Evolutionary conservation across 1,140 invertebrate species (phyloP).

Genomic region (Acromyrmex charruanus): DNA sequence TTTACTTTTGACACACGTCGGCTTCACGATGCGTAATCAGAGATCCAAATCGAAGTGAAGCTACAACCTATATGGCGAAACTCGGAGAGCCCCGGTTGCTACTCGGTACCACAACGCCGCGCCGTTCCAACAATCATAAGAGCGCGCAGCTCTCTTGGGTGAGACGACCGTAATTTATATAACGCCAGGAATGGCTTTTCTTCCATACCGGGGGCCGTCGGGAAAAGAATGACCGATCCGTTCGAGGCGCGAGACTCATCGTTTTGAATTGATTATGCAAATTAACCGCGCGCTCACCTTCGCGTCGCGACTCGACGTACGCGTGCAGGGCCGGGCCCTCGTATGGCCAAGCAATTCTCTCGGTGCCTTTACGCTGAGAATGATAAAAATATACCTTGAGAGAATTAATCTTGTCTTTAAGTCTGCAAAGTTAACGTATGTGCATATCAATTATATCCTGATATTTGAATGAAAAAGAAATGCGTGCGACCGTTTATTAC

Average conservation of each 20-base stretch:
- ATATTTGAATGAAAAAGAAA: slow-evolving; percentile 15
- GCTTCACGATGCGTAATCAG: slow-evolving; percentile 25
- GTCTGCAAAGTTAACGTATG: slow-evolving; percentile 19
- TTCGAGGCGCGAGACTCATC: slow-evolving; percentile 57
- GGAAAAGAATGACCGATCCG: slow-evolving; percentile 60
- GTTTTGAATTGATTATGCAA: slow-evolving; percentile 65
- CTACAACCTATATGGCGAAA: background rate
- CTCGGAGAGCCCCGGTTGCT: slow-evolving; percentile 11
- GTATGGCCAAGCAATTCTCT: background rate
- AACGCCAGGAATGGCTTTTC: slow-evolving; percentile 52
- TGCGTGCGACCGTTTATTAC: background rate
- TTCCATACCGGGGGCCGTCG: slow-evolving; percentile 49
- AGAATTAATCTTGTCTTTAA: slow-evolving; percentile 45
- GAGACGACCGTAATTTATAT: slow-evolving; percentile 62
- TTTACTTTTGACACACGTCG: slow-evolving; percentile 36
- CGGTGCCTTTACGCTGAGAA: background rate
- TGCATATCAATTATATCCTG: slow-evolving; percentile 32
- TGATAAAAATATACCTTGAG: slow-evolving; percentile 24
- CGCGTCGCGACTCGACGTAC: slow-evolving; percentile 48
- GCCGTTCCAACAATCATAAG: slow-evolving; percentile 22
- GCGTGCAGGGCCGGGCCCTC: slow-evolving; percentile 36
- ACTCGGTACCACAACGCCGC: slow-evolving; percentile 12
- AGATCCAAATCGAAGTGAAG: slow-evolving; percentile 41
- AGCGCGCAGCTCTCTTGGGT: slow-evolving; percentile 9
- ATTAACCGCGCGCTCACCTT: slow-evolving; percentile 59